Conservation (phyloP, 2,113 vertebrate species). For the Proteles cristata region DNA sequence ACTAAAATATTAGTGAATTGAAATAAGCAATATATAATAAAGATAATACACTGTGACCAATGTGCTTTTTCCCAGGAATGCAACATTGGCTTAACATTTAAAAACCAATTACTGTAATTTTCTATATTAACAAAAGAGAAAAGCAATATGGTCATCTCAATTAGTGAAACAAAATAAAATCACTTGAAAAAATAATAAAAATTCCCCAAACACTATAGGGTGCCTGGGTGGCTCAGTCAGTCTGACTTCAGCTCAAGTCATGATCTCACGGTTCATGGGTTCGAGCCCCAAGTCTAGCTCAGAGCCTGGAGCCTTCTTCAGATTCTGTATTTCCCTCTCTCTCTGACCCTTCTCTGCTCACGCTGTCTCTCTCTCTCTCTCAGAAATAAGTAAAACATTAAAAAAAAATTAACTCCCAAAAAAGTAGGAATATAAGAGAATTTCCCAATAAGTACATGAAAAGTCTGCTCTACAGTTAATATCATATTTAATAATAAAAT, state of each 20-base stretch:
- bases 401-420: neutral
- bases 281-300: too few species aligned
- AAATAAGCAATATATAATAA: neutral
- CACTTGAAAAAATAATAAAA: neutral
- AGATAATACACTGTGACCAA: neutral
- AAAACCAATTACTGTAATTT: slow-evolving; percentile 29
- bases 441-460: neutral
- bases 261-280: too few species aligned
- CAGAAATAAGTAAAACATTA: too few species aligned
- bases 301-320: too few species aligned
- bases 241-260: too few species aligned
- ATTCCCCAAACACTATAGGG: neutral
- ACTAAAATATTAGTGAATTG: neutral
- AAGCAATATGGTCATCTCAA: neutral
- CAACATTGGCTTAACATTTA: neutral
- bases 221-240: too few species aligned
- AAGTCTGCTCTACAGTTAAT: neutral
- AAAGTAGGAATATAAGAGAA: neutral
- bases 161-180: neutral
- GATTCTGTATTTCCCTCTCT: too few species aligned
- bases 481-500: slow-evolving; percentile 16
- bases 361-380: too few species aligned
- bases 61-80: neutral
- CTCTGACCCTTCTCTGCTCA: too few species aligned
- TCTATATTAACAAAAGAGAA: slow-evolving; percentile 11